Base-by-base conservation (phyloP, 2,113 vertebrate genomes). In the Tauraco erythrolophus region DNA sequence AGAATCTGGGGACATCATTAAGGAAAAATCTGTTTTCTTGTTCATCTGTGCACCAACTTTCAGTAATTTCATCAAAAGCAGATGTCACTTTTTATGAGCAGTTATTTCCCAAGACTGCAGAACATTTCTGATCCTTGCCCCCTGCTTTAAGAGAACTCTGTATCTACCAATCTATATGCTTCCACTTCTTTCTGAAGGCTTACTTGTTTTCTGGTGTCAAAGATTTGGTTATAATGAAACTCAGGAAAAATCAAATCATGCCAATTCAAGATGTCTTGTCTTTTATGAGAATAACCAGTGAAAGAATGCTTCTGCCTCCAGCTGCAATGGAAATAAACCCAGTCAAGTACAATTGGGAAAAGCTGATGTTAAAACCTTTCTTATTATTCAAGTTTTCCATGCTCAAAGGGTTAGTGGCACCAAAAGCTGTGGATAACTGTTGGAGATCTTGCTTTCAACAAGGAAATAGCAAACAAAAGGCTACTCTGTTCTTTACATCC, bases 1-100 rank as follows among this genome's bases (percentile, higher is more conserved):
- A 86, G 62, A 93, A 97, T 90, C 93, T 90, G 82, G 91, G 81
- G 94, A 96, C 61, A 90, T 93, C 78, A 97, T 96, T 96, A 94
- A 80, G 62, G 30, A 54, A 70, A 95, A 94, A 89, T 80, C 66
- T 97, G 66, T 86, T 95, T 95, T 89, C 87, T 74, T 88, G 31
- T 70, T 97, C 84, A 83, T 78, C 70, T 77, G 46, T 93, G 64
- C 74, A 88, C 50, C 61, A 74, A 23, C 85, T 94, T 95, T 33
- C 72, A 76, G 45, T 93, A 96, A 96, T 95, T 86, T 91, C 37
- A 84, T 84, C 77, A 92, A 95, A 96, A 91, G 51, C 19, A 94
- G 72, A 50, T 84, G 41, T 18, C 25, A 22, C 23, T 87, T 85
- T 92, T 87, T 94, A 57, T 54, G 15, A 89, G 25, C 12, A 80